Evolutionary conservation across 2,888 invertebrate species (phyloP).

Genomic region (Dynastes grantii): DNA sequence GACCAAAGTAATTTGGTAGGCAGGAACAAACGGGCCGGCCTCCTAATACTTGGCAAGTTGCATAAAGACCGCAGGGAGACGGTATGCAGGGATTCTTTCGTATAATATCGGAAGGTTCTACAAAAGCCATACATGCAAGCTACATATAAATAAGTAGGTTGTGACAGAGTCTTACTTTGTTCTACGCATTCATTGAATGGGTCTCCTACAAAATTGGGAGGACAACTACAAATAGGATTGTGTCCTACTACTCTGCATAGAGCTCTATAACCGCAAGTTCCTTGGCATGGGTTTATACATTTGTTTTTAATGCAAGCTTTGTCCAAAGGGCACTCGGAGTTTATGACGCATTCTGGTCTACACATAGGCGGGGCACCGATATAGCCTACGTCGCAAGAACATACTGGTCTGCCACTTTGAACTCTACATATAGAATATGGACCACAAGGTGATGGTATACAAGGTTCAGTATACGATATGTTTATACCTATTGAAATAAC

Average conservation of each 20-base stretch:
- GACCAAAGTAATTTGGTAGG: slow-evolving; percentile 81
- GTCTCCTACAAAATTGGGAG: slow-evolving; percentile 81
- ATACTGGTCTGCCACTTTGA: slow-evolving; percentile 81
- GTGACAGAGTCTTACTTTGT: slow-evolving; percentile 74
- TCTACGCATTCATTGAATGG: slow-evolving; percentile 82
- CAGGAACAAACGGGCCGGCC: slow-evolving; percentile 84
- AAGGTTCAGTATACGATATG: slow-evolving; percentile 76
- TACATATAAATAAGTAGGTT: slow-evolving; percentile 41
- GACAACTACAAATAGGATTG: slow-evolving; percentile 85
- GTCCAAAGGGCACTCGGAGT: slow-evolving; percentile 83
- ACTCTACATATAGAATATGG: slow-evolving; percentile 84
- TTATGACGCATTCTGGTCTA: slow-evolving; percentile 84
- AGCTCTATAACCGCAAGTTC: slow-evolving; percentile 84
- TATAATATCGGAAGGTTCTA: slow-evolving; percentile 59
- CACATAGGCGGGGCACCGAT: slow-evolving; percentile 85
- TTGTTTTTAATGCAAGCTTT: slow-evolving; percentile 85
- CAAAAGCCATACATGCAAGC: slow-evolving; percentile 58
- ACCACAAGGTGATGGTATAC: slow-evolving; percentile 85
- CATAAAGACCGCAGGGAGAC: slow-evolving; percentile 84
- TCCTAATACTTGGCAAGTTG: slow-evolving; percentile 80
- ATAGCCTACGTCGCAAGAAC: slow-evolving; percentile 82
- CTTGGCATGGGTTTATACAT: slow-evolving; percentile 84
- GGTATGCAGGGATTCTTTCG: slow-evolving; percentile 77
- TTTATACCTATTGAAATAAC: slow-evolving; percentile 59
- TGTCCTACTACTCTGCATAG: slow-evolving; percentile 86